These are phyloP conservation scores for Bergia sp. DNA, from an alignment of 92 coral and sea anemone species.

Conservation along the genomic window DNA sequence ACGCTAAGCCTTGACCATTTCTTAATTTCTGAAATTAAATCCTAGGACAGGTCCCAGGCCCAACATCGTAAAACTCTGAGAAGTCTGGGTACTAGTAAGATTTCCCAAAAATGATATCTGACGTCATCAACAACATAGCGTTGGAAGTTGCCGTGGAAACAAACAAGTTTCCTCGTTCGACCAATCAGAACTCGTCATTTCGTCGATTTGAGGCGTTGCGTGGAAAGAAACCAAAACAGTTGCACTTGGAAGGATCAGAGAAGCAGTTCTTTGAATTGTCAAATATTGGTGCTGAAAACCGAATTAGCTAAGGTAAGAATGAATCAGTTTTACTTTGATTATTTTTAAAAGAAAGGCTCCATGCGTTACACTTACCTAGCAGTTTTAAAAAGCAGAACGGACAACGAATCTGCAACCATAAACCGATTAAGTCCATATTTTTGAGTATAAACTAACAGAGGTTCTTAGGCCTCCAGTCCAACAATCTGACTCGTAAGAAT, in stretches of 20 bases:
- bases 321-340: background rate
- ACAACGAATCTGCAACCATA: background rate
- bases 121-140: constrained; percentile 25
- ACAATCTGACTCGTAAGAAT: background rate
- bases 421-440: too few species aligned
- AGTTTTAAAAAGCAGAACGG: background rate
- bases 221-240: constrained; percentile 55
- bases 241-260: constrained; percentile 14
- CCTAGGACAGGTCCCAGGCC: too few species aligned
- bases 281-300: background rate
- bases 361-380: background rate
- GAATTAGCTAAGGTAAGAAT: constrained; percentile 33
- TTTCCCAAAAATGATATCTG: background rate
- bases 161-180: constrained; percentile 4
- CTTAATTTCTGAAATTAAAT: too few species aligned
- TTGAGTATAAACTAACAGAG: background rate
- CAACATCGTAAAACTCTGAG: too few species aligned
- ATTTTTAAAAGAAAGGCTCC: too few species aligned
- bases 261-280: background rate
- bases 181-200: constrained; percentile 56
- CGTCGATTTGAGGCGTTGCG: constrained; percentile 57
- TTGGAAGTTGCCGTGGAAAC: constrained; percentile 59
- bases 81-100: background rate
- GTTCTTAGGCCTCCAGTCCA: background rate
- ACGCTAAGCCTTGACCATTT: too few species aligned